Evolutionary conservation across 2,797 vertebrate species (phyloP), one percentile per base, ranked within the genome.

Genomic region (Brotula barbata): DNA sequence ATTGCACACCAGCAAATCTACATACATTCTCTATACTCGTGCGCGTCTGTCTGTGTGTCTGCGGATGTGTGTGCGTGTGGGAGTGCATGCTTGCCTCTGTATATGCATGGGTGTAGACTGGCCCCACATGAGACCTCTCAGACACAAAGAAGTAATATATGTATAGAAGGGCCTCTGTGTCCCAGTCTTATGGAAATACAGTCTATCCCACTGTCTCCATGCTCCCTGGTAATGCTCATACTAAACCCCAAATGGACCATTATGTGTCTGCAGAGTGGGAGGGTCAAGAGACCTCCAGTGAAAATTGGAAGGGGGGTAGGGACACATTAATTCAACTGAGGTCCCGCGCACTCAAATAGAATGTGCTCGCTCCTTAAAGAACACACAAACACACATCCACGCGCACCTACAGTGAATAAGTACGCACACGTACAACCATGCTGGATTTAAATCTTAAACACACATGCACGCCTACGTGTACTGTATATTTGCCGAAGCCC

Each of bases 131-230:
- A 81, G 81, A 77, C 71, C 70, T 55, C 68, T 79, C 86, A 90
- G 88, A 89, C 87, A 90, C 89, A 90, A 90, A 89, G 87, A 60
- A 59, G 47, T 88, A 88, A 88, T 87, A 81, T 89, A 89, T 89
- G 85, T 88, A 88, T 86, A 79, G 84, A 62, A 86, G 81, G 85
- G 82, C 81, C 84, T 82, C 82, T 58, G 63, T 85, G 87, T 87
- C 88, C 83, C 85, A 85, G 71, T 87, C 86, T 82, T 90, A 90
- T 90, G 89, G 89, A 89, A 89, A 90, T 89, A 77, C 44, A 75
- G 85, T 83, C 83, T 75, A 58, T 77, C 82, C 70, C 78, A 69
- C 73, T 77, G 81, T 84, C 78, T 76, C 82, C 55, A 5, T 71
- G 66, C 75, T 76, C 56, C 57, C 77, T 69, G 73, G 77, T 85